Evolutionary conservation across 2,888 invertebrate species (phyloP), one percentile per base, ranked within the genome.

Genomic region (Coleophora flavipennella): DNA sequence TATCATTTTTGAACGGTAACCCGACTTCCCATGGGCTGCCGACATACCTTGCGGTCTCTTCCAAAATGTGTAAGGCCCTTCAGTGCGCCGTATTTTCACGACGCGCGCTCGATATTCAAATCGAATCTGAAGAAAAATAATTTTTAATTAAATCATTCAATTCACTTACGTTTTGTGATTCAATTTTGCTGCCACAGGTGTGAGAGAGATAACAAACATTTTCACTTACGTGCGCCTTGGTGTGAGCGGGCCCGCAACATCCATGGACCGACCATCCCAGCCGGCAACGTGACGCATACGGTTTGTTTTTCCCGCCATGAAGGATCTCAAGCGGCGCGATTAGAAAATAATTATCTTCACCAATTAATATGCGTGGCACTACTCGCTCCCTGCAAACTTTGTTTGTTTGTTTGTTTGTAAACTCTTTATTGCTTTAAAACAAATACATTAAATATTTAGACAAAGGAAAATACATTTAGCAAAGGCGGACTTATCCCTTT

Each of bases 311-410:
- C 8, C 32, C 38, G n/a, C 48, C 47, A 9, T 41, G 41, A 13
- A 44, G 10, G 13, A 49, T 40, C 39, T 50, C 36, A 2, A 48
- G 27, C 1, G 53, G 49, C 8, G 45, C 43, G 2, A 49, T 14
- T 9, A 51, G 13, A 35, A 12, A 41, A 44, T 51, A 47, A 39
- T 51, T 51, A 38, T 51, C 49, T 37, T 49, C 39, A 1, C 51
- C 49, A 10, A 51, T 46, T 1, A 51, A 35, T 28, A 49, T 13
- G 27, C 43, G 44, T 35, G 48, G 49, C 43, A 38, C 43, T 20
- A 46, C 46, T 38, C 43, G 36, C 31, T 45, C 36, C 14, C 38
- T 44, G 40, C 46, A 45, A 8, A 43, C 45, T n/a, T n/a, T n/a
- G n/a, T n/a, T n/a, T n/a, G n/a, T n/a, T n/a, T n/a, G n/a, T n/a